These are phyloP conservation scores for Dromococcyx pavoninus DNA, from an alignment of 2,797 vertebrate species.

Conservation along the genomic window DNA sequence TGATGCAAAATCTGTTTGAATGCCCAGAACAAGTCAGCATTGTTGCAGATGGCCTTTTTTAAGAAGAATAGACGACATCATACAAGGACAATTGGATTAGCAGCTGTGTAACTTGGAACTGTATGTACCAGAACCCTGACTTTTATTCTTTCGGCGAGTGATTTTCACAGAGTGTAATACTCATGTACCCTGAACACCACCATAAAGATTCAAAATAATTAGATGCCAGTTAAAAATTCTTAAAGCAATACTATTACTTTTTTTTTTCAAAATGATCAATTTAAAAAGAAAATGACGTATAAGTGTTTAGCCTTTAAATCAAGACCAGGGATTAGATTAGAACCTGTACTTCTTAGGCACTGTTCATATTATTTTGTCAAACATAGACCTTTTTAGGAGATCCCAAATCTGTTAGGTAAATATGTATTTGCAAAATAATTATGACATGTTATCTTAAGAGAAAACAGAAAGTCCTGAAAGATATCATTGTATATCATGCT, in stretches of 20 bases:
- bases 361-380: neutral
- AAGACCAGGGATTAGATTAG: neutral
- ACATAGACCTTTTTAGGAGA: neutral
- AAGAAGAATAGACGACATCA: neutral
- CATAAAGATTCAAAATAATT: neutral
- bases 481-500: neutral
- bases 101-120: slow-evolving; percentile 27
- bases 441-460: neutral
- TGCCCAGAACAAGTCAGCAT: neutral
- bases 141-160: neutral
- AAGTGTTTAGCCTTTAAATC: neutral
- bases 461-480: neutral
- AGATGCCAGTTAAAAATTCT: neutral
- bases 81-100: slow-evolving; percentile 22
- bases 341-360: neutral
- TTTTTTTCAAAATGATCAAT: neutral
- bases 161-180: slow-evolving; percentile 4
- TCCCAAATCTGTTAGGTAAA: neutral
- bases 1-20: neutral
- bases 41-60: slow-evolving; percentile 16
- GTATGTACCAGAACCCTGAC: neutral
- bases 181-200: neutral
- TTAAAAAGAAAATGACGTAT: neutral
- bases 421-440: neutral
- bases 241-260: neutral